A percentile compares a stretch with the other conserved stretches of the same genome.
Evolutionary conservation across 2,888 invertebrate species (phyloP).

Genomic region (Lordiphosa fenestrarum): DNA sequence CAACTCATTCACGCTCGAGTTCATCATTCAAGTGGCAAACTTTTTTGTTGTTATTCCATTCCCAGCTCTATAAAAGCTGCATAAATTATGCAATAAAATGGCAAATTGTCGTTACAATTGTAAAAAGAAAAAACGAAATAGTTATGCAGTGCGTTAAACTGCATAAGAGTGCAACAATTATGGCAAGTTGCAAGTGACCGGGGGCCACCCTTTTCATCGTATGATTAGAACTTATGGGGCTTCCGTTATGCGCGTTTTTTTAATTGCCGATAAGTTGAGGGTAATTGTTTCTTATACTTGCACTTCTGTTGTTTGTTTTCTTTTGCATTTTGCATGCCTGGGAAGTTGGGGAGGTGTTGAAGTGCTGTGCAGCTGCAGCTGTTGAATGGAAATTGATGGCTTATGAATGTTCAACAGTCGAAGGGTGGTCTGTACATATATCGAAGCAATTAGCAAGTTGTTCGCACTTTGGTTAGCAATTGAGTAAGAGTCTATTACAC

Average conservation of each 20-base stretch:
- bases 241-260: conserved; percentile 43
- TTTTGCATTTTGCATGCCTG: conserved; percentile 1
- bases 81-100: conserved; percentile 75
- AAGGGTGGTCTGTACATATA: no score
- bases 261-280: conserved; percentile 57
- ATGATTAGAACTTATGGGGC: conserved; percentile 46
- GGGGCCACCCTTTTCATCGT: conserved; percentile 37
- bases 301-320: conserved; percentile 24
- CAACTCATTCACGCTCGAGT: conserved; percentile 4
- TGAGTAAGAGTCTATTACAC: no score
- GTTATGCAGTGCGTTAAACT: conserved; percentile 59
- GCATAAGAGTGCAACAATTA: conserved; percentile 72
- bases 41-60: conserved; percentile 19
- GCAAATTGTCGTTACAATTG: conserved; percentile 58
- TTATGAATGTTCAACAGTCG: not conserved
- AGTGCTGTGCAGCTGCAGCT: conserved; percentile 47
- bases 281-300: conserved; percentile 57
- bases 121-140: conserved; percentile 34
- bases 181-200: conserved; percentile 34
- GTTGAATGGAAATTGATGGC: conserved; percentile 10
- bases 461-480: no score
- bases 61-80: conserved; percentile 36
- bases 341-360: conserved; percentile 29
- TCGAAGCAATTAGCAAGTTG: no score
- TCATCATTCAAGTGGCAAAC: conserved; percentile 27